phyloP scores from a whole-genome alignment of 2,113 vertebrate genomes.

The Ciconia stormi region DNA sequence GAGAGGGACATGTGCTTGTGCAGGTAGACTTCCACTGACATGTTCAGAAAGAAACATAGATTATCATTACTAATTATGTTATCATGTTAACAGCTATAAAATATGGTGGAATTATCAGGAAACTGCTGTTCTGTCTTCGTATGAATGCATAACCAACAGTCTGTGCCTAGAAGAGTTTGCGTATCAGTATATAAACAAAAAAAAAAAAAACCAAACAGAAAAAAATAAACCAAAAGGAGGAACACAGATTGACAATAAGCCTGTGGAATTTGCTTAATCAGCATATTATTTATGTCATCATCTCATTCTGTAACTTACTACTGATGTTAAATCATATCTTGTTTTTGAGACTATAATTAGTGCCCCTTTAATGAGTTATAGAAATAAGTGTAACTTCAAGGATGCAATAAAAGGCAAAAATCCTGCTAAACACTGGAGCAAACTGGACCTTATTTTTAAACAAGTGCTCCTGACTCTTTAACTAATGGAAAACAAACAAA shows the following conservation, averaged over 20 bases:
- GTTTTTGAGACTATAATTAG: neutral
- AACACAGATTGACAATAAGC: neutral
- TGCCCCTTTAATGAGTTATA: neutral
- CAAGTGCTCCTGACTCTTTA: neutral
- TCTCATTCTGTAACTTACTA: neutral
- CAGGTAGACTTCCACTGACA: neutral
- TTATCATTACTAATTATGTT: neutral
- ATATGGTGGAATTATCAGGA: neutral
- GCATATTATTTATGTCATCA: neutral
- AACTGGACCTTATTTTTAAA: neutral
- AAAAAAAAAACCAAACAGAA: neutral
- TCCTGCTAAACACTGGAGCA: neutral
- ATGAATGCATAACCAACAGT: neutral
- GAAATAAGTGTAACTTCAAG: neutral
- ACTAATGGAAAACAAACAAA: conserved; percentile 6
- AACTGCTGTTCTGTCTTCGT: neutral
- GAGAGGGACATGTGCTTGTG: neutral
- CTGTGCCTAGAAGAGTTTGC: neutral
- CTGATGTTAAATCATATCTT: neutral
- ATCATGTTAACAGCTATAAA: neutral
- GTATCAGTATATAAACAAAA: neutral
- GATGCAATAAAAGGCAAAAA: neutral
- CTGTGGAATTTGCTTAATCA: neutral
- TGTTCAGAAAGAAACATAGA: neutral
- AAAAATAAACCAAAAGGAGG: neutral